phyloP scores from a whole-genome alignment of 2,888 invertebrate genomes.

The Lasioglossum vierecki region DNA sequence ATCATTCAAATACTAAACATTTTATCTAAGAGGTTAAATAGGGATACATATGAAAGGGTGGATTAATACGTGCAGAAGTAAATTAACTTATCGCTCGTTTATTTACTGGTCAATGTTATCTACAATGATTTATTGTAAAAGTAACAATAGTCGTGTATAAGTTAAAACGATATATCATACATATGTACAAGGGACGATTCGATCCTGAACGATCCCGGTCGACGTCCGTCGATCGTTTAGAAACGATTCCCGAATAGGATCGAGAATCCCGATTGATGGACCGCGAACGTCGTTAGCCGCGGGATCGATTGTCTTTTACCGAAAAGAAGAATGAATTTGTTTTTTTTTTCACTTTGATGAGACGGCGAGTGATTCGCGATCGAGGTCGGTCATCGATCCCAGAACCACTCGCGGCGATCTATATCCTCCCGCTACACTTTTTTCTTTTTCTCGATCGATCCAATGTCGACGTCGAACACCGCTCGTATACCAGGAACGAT shows the following conservation, averaged over 20 bases:
- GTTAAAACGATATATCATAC: slow-evolving; percentile 80
- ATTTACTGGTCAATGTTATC: slow-evolving; percentile 78
- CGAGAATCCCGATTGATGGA: background rate
- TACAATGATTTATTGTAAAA: slow-evolving; percentile 81
- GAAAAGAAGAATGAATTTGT: background rate
- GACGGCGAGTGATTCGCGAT: slow-evolving; percentile 53
- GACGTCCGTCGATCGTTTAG: background rate
- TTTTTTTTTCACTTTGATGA: slow-evolving; percentile 6
- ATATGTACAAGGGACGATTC: slow-evolving; percentile 75
- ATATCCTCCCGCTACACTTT: slow-evolving; percentile 11
- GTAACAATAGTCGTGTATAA: slow-evolving; percentile 80
- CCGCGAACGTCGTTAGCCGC: slow-evolving; percentile 2
- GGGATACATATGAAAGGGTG: background rate
- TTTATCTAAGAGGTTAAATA: background rate
- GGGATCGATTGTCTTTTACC: slow-evolving; percentile 26
- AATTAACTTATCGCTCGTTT: slow-evolving; percentile 75
- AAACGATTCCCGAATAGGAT: background rate
- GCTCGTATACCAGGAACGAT: slow-evolving; percentile 49
- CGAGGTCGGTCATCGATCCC: slow-evolving; percentile 62
- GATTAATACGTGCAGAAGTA: background rate
- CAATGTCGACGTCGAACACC: slow-evolving; percentile 41
- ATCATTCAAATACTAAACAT: too few species aligned
- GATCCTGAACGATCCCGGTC: slow-evolving; percentile 17
- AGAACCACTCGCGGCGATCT: slow-evolving; percentile 47
- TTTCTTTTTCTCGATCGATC: slow-evolving; percentile 40